Conservation (phyloP, 2,113 vertebrate species). For the Ammodytes marinus region DNA sequence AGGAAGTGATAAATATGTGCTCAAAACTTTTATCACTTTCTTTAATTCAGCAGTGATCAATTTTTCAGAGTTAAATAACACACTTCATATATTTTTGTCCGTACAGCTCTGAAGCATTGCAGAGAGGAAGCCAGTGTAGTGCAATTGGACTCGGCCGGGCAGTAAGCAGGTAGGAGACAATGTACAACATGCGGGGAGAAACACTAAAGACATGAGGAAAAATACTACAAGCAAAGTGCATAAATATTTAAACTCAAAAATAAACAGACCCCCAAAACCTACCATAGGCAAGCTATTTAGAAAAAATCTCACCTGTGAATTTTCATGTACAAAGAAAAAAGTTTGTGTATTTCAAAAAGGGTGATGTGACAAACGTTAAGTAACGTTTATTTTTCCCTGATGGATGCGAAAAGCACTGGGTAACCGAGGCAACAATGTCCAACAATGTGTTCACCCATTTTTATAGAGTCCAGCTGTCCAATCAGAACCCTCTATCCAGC, state of each 20-base stretch:
- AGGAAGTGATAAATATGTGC: not conserved
- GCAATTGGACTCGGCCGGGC: slow-evolving; percentile 46
- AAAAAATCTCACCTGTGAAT: slow-evolving; percentile 72
- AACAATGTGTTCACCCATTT: slow-evolving; percentile 30
- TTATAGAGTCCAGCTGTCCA: slow-evolving; percentile 45
- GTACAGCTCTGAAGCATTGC: not conserved
- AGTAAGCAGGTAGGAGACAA: slow-evolving; percentile 63
- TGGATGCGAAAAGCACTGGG: slow-evolving; percentile 72
- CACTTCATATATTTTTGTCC: not conserved
- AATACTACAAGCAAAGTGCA: slow-evolving; percentile 76
- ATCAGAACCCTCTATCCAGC: slow-evolving; percentile 23
- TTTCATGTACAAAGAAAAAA: slow-evolving; percentile 76
- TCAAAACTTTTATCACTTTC: not conserved
- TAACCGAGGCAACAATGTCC: slow-evolving; percentile 44
- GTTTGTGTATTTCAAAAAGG: slow-evolving; percentile 62
- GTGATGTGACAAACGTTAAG: slow-evolving; percentile 70
- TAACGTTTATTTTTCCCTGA: slow-evolving; percentile 79
- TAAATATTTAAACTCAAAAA: slow-evolving; percentile 70
- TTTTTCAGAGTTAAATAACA: slow-evolving; percentile 30
- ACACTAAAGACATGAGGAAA: slow-evolving; percentile 58
- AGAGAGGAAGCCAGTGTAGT: slow-evolving; percentile 62
- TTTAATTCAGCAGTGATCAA: not conserved
- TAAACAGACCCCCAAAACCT: slow-evolving; percentile 53
- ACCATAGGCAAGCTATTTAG: slow-evolving; percentile 66
- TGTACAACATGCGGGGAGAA: slow-evolving; percentile 72